phyloP scores from a whole-genome alignment of 2,888 invertebrate species.

The Hemithea aestivaria region DNA sequence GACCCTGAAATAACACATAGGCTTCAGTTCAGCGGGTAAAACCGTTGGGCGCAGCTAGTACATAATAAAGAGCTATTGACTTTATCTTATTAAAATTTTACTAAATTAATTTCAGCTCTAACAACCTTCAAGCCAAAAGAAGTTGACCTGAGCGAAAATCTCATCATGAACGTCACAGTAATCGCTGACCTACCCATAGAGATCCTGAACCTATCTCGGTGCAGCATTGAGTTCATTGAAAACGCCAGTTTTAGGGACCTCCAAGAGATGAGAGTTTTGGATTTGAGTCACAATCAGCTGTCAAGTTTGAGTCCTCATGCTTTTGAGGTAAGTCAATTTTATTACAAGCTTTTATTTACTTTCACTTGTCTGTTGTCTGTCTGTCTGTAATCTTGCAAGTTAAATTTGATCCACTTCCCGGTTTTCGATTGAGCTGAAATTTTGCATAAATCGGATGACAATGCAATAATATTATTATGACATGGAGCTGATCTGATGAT shows the following conservation, averaged over 20 bases:
- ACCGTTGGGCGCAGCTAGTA: no score
- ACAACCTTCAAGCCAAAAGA: constrained; percentile 48
- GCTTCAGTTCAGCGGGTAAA: no score
- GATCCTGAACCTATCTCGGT: constrained; percentile 80
- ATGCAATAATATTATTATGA: no score
- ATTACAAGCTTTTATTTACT: not conserved
- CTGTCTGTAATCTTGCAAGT: no score
- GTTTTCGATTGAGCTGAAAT: no score
- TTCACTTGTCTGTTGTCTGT: no score
- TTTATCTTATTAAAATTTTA: constrained; percentile 1
- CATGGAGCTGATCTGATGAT: no score
- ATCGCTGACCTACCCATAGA: constrained; percentile 77
- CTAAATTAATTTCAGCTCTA: constrained; percentile 42
- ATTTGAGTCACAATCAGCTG: constrained; percentile 85
- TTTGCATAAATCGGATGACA: no score
- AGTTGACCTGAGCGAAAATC: constrained; percentile 69
- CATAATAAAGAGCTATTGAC: no score
- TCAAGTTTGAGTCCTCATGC: constrained; percentile 80
- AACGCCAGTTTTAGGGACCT: constrained; percentile 81
- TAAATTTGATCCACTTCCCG: no score
- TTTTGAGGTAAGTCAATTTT: constrained; percentile 83
- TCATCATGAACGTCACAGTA: constrained; percentile 61
- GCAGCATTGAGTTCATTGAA: constrained; percentile 81
- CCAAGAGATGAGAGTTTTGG: constrained; percentile 80
- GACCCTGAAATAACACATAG: no score